Base-by-base conservation (phyloP, 2,797 vertebrate species). In the Enteromius argenteus region DNA sequence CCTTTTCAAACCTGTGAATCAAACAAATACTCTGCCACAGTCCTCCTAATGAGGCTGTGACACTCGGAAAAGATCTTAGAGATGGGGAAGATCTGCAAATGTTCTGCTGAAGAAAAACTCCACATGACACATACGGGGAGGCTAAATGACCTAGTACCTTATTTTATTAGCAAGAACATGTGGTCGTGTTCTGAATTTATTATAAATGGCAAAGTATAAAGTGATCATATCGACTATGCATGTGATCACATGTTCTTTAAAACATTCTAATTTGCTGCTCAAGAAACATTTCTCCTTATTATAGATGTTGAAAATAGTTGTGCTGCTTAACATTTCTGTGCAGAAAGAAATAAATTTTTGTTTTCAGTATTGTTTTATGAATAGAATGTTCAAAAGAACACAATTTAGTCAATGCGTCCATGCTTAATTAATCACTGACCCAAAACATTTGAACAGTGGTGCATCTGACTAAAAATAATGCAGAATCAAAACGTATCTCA, bases 401-500 rank as follows among this genome's bases (percentile, higher is more conserved):
- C 27, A 6, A 35, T 66, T 66, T 32, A 66, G 30, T 66, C 17
- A 7, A 64, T 66, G 27, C 6, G 6, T 37, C 64, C 17, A 4
- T 67, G 64, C 32, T 10, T 21, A 11, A 15, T 15, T 6, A 19
- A 35, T 9, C 3, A 32, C 30, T 32, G 62, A 32, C 62, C 30
- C 62, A 32, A 64, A 32, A 32, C 13, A 32, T 66, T 66, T 32
- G 27, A 64, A 64, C 62, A 64, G 27, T 17, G 17, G 14, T 32
- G 60, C 17, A 23, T 13, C n/a, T 60, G 30, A 77, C 90, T 88
- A 90, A 91, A 90, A 90, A 89, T 89, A 88, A 90, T 85, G 82
- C 92, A 91, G 92, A 91, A 88, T 89, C 89, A 92, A 91, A 90
- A 88, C 87, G 86, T 90, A 90, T 85, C 87, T 64, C 17, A 14